Conservation (phyloP, 30 jellyfish, hydroid and myxozoan genomes). For the Aurelia sp. region DNA sequence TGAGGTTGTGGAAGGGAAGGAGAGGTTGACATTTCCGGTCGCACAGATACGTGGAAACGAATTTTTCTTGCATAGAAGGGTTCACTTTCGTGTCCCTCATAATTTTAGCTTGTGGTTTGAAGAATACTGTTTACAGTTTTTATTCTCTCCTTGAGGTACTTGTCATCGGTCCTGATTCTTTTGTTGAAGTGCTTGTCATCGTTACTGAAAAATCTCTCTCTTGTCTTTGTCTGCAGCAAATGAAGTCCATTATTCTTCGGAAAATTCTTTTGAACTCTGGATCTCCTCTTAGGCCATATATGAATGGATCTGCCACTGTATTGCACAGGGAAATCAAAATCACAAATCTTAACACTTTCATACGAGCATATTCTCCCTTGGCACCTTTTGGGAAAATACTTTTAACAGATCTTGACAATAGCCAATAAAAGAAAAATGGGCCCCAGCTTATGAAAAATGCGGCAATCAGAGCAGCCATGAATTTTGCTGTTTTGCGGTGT, state of each 20-base stretch:
- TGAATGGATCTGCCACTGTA: slow-evolving; percentile 27
- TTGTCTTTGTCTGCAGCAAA: slow-evolving; percentile 10
- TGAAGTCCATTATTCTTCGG: not conserved
- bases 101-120: too few species aligned
- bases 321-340: slow-evolving; percentile 14
- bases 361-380: slow-evolving; percentile 26
- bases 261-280: not conserved
- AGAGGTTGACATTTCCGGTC: too few species aligned
- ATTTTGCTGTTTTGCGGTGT: not conserved
- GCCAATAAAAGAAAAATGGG: slow-evolving; percentile 12
- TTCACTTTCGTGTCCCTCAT: too few species aligned
- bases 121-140: too few species aligned
- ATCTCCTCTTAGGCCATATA: not conserved
- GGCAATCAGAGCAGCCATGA: slow-evolving; percentile 11
- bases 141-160: too few species aligned
- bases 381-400: slow-evolving; percentile 16
- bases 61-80: too few species aligned
- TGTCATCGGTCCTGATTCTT: too few species aligned
- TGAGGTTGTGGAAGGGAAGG: too few species aligned
- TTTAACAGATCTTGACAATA: slow-evolving; percentile 1
- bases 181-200: too few species aligned
- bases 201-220: too few species aligned
- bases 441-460: not conserved
- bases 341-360: slow-evolving; percentile 2
- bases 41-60: too few species aligned